Conservation (phyloP, 2,888 invertebrate genomes). For the Furcula furcula region DNA sequence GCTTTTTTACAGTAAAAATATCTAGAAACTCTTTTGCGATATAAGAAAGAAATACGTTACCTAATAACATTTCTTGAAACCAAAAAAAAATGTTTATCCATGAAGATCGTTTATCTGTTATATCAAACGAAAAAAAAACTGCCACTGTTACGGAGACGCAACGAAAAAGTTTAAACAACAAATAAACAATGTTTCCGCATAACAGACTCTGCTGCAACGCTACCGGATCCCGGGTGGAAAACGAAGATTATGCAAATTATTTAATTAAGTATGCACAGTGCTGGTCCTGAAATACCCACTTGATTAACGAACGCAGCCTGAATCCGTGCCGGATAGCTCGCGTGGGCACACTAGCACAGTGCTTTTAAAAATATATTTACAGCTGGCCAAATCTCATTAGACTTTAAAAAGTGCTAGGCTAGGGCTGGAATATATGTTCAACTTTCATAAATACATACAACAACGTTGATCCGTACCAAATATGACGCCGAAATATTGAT, state of each 20-base stretch:
- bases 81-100: neutral
- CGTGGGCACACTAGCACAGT: constrained; percentile 3
- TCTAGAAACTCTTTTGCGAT: no score
- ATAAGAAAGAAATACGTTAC: no score
- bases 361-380: no score
- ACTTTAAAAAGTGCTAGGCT: no score
- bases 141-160: constrained; percentile 5
- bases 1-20: no score
- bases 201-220: constrained; percentile 21
- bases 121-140: constrained; percentile 17
- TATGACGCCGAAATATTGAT: no score
- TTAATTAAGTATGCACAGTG: constrained; percentile 36
- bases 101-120: constrained; percentile 11
- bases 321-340: constrained; percentile 27
- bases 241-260: constrained; percentile 43
- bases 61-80: neutral
- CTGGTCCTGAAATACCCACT: constrained; percentile 36
- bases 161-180: constrained; percentile 21
- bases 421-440: no score
- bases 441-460: no score
- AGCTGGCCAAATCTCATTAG: no score
- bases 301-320: constrained; percentile 37
- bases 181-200: constrained; percentile 25
- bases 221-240: constrained; percentile 24
- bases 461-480: no score